A percentile compares a stretch with the other conserved stretches of the same genome.
These are phyloP conservation scores for Athalia rosae DNA, from an alignment of 2,888 invertebrate species.

Conservation along the genomic window DNA sequence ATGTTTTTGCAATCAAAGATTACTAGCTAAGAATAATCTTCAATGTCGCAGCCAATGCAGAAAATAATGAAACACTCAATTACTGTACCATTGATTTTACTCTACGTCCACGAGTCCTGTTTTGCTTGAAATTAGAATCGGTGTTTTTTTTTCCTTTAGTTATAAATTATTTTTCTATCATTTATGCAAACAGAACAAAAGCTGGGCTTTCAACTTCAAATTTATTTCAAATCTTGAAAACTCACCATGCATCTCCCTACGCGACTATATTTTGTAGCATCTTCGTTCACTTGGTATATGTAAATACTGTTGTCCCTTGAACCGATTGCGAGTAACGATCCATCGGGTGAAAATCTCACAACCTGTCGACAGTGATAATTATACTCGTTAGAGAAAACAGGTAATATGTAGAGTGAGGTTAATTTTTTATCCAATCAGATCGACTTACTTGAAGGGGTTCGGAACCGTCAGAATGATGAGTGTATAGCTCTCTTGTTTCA, in stretches of 20 bases:
- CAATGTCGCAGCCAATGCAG: slow-evolving; percentile 1
- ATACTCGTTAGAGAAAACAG: neutral
- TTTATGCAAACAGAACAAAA: neutral
- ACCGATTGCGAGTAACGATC: slow-evolving; percentile 86
- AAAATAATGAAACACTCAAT: slow-evolving; percentile 8
- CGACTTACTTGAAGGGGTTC: slow-evolving; percentile 75
- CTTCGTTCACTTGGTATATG: slow-evolving; percentile 88
- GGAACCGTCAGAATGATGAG: slow-evolving; percentile 82
- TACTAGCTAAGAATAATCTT: neutral
- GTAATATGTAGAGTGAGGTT: neutral
- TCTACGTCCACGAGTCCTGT: slow-evolving; percentile 70
- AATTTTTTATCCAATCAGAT: neutral
- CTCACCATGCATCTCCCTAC: slow-evolving; percentile 91
- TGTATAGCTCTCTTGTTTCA: slow-evolving; percentile 83
- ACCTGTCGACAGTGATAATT: slow-evolving; percentile 74
- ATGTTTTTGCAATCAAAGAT: neutral
- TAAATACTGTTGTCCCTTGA: slow-evolving; percentile 94
- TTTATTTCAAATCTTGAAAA: neutral
- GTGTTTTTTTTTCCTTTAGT: neutral
- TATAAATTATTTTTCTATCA: neutral
- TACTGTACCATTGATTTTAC: slow-evolving; percentile 61
- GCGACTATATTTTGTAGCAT: slow-evolving; percentile 84
- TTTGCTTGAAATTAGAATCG: slow-evolving; percentile 63
- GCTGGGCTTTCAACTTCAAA: neutral
- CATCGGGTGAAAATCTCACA: slow-evolving; percentile 88